Percentiles rank a stretch among this genome's conserved stretches.
Evolutionary conservation across 2,113 vertebrate species (phyloP).

Genomic region (Salminus brasiliensis): DNA sequence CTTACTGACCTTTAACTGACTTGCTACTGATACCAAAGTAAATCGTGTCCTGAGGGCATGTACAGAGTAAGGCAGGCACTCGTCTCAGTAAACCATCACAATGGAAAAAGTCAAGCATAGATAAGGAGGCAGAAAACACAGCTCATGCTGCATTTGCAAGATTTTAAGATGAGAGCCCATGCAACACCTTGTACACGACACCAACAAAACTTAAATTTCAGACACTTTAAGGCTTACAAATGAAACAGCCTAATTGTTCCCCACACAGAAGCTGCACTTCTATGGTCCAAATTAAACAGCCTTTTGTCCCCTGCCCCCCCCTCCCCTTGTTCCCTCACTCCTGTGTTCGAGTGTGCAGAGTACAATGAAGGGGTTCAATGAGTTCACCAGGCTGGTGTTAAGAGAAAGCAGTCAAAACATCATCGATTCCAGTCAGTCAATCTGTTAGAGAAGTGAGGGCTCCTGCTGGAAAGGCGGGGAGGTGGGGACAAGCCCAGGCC

Average conservation of each 20-base stretch:
- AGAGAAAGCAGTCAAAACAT: conserved; percentile 31
- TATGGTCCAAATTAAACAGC: conserved; percentile 1
- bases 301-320: no score
- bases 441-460: background rate
- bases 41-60: background rate
- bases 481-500: background rate
- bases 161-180: background rate
- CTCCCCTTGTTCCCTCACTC: no score
- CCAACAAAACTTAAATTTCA: background rate
- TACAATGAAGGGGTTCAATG: background rate
- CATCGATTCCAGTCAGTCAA: background rate
- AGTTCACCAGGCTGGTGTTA: conserved; percentile 6
- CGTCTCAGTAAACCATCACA: background rate
- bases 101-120: background rate
- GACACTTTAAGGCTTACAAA: background rate
- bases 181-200: background rate
- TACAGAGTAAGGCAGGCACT: background rate
- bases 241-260: background rate
- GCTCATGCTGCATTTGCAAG: background rate
- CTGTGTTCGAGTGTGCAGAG: background rate
- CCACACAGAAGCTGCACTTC: background rate
- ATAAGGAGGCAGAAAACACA: background rate
- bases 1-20: background rate
- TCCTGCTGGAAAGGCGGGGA: background rate
- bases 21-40: background rate